Percentiles rank a stretch among this genome's conserved stretches.
These are phyloP conservation scores for Apomyelois bistriatella DNA, from an alignment of 2,888 invertebrate species.

Conservation along the genomic window DNA sequence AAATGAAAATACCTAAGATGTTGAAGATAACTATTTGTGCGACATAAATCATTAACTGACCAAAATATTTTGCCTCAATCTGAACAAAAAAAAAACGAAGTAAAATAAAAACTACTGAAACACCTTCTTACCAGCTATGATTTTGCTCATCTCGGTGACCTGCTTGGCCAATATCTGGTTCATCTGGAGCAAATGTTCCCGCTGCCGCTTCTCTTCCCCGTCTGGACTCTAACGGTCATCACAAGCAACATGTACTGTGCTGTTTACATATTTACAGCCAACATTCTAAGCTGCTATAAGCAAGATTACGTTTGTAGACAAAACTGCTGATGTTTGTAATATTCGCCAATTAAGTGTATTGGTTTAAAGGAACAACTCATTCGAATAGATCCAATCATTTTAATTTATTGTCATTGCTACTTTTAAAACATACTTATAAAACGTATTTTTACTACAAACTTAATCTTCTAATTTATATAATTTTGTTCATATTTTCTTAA, in stretches of 20 bases:
- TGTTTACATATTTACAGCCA: constrained; percentile 64
- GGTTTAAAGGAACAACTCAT: no score
- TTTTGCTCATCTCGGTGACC: constrained; percentile 97
- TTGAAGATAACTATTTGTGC: not conserved
- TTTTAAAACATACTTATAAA: no score
- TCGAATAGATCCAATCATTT: no score
- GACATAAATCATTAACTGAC: not conserved
- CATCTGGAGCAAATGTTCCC: constrained; percentile 93
- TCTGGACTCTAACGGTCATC: constrained; percentile 83
- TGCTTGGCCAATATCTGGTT: constrained; percentile 95
- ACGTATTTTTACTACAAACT: constrained; percentile 29
- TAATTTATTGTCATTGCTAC: no score
- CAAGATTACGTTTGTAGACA: constrained; percentile 36
- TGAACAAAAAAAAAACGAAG: not conserved
- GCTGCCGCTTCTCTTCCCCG: constrained; percentile 90
- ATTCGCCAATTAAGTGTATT: no score
- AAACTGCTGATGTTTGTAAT: constrained; percentile 5
- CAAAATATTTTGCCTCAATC: not conserved
- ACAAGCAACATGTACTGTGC: constrained; percentile 56
- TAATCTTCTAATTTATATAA: constrained; percentile 11
- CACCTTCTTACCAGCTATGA: constrained; percentile 92
- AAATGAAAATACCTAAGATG: no score
- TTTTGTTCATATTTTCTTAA: constrained; percentile 14
- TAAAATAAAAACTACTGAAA: constrained; percentile 16
- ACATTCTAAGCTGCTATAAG: constrained; percentile 70